Conservation (phyloP, 2,888 invertebrate genomes). For the Liopterus haemorrhoidalis region DNA sequence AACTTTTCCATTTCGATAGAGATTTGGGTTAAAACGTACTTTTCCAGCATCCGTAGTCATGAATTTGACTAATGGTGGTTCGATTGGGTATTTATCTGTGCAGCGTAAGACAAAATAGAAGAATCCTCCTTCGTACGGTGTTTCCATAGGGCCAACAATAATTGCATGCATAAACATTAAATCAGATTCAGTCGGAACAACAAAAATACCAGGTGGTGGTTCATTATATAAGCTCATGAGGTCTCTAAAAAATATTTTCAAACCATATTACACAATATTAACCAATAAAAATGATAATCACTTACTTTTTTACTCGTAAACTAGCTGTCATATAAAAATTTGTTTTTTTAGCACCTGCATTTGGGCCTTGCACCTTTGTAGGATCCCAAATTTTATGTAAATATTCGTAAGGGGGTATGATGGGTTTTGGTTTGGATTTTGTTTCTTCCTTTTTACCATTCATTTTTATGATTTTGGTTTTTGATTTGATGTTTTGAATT, state of each 20-base stretch:
- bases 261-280: not conserved
- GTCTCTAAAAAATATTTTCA: constrained; percentile 41
- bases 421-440: too few species aligned
- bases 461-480: too few species aligned
- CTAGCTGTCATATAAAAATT: too few species aligned
- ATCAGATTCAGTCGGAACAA: constrained; percentile 51
- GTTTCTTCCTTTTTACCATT: too few species aligned
- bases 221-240: constrained; percentile 52
- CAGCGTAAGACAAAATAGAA: constrained; percentile 51
- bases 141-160: constrained; percentile 54
- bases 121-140: constrained; percentile 55
- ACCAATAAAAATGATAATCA: constrained; percentile 3
- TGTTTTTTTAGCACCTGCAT: constrained; percentile 16
- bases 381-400: too few species aligned
- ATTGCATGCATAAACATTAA: constrained; percentile 52
- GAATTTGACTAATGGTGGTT: constrained; percentile 53
- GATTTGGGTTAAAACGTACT: constrained; percentile 58
- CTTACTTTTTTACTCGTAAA: constrained; percentile 20
- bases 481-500: too few species aligned
- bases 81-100: constrained; percentile 52
- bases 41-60: constrained; percentile 54
- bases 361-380: constrained; percentile 11
- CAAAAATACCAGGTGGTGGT: constrained; percentile 53
- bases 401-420: too few species aligned
- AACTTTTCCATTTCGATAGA: constrained; percentile 57